phyloP scores from a whole-genome alignment of 2,113 vertebrate species.

The Phalacrocorax carbo region DNA sequence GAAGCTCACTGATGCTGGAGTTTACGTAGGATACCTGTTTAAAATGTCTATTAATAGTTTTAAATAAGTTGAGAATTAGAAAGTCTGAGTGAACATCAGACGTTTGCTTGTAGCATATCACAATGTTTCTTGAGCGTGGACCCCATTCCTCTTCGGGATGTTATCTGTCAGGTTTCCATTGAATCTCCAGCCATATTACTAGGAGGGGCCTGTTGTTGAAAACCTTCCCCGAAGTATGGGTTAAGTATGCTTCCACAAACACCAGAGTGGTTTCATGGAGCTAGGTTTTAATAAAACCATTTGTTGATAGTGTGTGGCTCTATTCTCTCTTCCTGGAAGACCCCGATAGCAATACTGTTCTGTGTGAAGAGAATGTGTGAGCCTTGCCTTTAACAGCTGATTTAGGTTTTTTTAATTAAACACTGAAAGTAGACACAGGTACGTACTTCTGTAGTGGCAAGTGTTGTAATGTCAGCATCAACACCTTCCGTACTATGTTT shows the following conservation, averaged over 20 bases:
- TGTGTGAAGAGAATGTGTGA: not conserved
- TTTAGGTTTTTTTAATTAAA: not conserved
- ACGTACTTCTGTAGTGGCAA: not conserved
- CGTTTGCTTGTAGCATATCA: not conserved
- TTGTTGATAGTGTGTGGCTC: not conserved
- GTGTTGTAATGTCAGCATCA: not conserved
- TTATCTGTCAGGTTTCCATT: not conserved
- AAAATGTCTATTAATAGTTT: not conserved
- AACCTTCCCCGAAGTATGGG: not conserved
- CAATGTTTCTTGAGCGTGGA: not conserved
- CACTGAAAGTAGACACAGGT: not conserved
- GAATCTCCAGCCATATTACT: not conserved
- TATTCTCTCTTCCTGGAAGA: not conserved
- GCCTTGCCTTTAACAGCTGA: not conserved
- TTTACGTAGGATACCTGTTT: not conserved
- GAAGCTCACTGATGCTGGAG: not conserved
- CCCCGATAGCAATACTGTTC: not conserved
- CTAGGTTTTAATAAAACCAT: not conserved
- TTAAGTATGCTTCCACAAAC: not conserved
- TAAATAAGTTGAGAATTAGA: not conserved
- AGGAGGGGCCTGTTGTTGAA: not conserved
- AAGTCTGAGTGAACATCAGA: not conserved
- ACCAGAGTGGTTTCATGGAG: not conserved
- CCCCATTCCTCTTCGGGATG: not conserved
- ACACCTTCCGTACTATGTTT: rapidly evolving